These are phyloP conservation scores for Notamacropus eugenii DNA, from an alignment of 2,797 vertebrate genomes.

Conservation along the genomic window DNA sequence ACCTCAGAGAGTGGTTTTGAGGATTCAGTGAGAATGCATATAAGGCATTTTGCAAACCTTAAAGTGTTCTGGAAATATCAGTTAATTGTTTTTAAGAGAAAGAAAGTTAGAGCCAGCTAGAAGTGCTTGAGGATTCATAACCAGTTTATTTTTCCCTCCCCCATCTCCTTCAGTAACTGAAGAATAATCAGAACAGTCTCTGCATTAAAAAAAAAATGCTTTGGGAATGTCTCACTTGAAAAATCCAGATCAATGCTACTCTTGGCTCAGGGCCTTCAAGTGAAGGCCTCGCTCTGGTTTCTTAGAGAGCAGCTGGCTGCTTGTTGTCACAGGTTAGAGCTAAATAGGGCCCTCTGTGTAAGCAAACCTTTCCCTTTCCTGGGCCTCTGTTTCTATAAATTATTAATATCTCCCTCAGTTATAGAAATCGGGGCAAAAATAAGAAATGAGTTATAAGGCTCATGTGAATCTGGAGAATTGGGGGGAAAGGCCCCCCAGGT, in stretches of 20 bases:
- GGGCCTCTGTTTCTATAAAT: background rate
- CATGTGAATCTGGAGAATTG: background rate
- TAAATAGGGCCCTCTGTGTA: background rate
- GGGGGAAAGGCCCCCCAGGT: background rate
- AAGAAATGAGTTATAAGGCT: background rate
- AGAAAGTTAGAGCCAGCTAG: background rate
- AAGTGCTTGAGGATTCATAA: background rate
- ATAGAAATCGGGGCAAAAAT: background rate
- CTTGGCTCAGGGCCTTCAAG: background rate
- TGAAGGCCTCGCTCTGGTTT: conserved; percentile 39
- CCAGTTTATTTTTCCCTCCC: background rate
- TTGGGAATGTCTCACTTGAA: background rate
- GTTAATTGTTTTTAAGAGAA: background rate
- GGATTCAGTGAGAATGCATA: background rate
- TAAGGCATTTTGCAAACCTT: background rate
- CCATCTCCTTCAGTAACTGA: background rate
- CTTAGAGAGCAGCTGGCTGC: conserved; percentile 63
- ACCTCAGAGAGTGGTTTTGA: background rate
- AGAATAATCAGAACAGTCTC: background rate
- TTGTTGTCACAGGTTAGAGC: background rate
- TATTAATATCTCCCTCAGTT: background rate
- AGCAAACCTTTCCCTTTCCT: background rate
- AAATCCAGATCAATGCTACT: background rate
- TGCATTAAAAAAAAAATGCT: background rate
- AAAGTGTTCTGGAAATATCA: background rate